Base-by-base conservation (phyloP, 2,797 vertebrate genomes). In the Poeciliopsis paucimaculata region DNA sequence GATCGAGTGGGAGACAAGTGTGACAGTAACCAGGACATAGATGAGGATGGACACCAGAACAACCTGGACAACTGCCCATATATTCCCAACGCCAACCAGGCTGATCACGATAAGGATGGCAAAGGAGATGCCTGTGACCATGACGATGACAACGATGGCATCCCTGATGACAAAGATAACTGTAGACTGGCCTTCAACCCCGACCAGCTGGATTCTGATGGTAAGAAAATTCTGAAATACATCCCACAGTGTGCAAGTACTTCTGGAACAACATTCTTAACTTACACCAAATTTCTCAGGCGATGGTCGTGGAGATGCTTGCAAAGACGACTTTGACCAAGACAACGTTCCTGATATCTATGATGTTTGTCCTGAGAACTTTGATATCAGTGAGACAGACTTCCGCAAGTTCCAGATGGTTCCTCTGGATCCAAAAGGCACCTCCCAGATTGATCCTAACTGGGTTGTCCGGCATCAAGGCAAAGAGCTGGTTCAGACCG, bases 351-450 rank as follows among this genome's bases (percentile, higher is more conserved):
- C 96, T 60, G 98, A 99, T 85, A 97, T 99, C 72, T 97, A 99
- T 71, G 98, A 99, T 66, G 97, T 98, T 81, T 99, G 98, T 87
- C 98, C 98, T 36, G 98, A 99, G 94, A 99, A 99, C 64, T 96
- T 97, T 75, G 98, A 96, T 77, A 99, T 99, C 78, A 99, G 97
- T 77, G 96, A 97, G 88, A 99, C 98, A 0, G 98, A 99, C 83
- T 99, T 99, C 95, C 96, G 98, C 81, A 97, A 96, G 89, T 99
- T 99, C 93, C 98, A 99, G 93, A 99, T 99, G 98, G 98, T 99
- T 93, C 98, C 98, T 77, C 86, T 99, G 77, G 98, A 99, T 92
- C 98, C 98, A 72, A 99, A 98, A 93, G 98, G 98, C 86, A 99
- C 98, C 51, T 99, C 98, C 4, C 98, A 99, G 87, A 99, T 98